Conservation (phyloP, 2,113 vertebrate species). For the Microcebus griseorufus region DNA sequence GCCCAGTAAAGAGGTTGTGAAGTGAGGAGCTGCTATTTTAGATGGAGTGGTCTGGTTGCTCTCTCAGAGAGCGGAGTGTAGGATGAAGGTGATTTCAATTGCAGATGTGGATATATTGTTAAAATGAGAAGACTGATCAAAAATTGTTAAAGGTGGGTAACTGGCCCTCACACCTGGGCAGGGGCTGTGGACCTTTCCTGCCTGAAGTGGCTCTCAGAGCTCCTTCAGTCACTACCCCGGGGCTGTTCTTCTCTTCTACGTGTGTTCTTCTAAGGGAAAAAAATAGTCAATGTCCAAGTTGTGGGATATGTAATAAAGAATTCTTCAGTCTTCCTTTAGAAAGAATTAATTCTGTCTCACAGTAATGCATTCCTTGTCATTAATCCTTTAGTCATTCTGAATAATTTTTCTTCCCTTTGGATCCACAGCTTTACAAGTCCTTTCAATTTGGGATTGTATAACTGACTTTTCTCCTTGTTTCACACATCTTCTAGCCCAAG, state of each 20-base stretch:
- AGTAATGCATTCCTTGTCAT: not conserved
- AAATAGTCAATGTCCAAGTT: not conserved
- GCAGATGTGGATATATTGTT: not conserved
- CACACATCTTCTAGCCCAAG: not conserved
- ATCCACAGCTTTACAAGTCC: not conserved
- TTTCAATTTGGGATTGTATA: not conserved
- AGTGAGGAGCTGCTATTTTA: not conserved
- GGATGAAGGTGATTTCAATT: not conserved
- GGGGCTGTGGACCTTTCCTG: not conserved
- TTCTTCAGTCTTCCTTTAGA: not conserved
- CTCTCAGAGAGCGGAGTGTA: not conserved
- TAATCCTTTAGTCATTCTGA: not conserved
- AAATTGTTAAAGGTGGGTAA: not conserved
- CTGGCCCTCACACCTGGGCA: not conserved
- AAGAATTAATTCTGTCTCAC: not conserved
- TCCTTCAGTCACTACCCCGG: not conserved
- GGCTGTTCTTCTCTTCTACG: not conserved
- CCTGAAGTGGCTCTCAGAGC: too few relatives aligned
- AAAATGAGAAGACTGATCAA: not conserved
- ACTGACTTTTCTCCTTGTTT: not conserved
- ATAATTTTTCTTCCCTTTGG: not conserved
- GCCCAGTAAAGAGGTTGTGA: not conserved
- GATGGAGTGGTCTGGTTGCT: not conserved
- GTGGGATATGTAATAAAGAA: not conserved
- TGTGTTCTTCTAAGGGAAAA: not conserved